Evolutionary conservation across 1,140 invertebrate species (phyloP).

Genomic region (Platorchestia sp.): DNA sequence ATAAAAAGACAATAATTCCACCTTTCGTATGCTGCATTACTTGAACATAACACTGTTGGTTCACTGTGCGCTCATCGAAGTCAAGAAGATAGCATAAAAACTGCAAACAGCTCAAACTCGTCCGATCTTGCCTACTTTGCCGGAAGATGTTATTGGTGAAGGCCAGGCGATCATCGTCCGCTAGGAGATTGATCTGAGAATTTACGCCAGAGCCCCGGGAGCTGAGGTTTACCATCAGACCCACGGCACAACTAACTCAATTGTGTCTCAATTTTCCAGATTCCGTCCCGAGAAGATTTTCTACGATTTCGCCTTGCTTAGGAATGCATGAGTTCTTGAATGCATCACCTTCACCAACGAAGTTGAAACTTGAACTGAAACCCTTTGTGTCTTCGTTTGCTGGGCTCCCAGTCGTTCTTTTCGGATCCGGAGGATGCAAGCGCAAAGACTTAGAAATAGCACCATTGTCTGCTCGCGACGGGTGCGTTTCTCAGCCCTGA

Average conservation of each 20-base stretch:
- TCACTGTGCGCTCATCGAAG: background rate
- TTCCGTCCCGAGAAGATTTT: background rate
- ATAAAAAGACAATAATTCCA: too few species aligned
- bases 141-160: background rate
- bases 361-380: constrained; percentile 1
- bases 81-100: too few species aligned
- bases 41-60: background rate
- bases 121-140: background rate
- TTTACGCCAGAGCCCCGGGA: background rate
- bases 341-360: constrained; percentile 14
- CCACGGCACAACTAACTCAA: background rate
- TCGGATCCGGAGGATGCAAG: background rate
- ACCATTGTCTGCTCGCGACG: background rate
- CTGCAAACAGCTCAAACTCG: background rate
- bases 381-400: background rate
- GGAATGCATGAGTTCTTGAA: constrained; percentile 51
- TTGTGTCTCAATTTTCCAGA: constrained; percentile 29
- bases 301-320: constrained; percentile 51
- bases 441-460: background rate
- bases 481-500: background rate
- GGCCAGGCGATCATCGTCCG: background rate
- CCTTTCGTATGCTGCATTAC: too few species aligned
- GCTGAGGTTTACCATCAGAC: background rate
- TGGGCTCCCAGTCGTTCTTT: background rate
- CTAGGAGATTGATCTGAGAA: background rate